Conservation (phyloP, 1,140 invertebrate species). For the Panagrolaimus sp. region DNA sequence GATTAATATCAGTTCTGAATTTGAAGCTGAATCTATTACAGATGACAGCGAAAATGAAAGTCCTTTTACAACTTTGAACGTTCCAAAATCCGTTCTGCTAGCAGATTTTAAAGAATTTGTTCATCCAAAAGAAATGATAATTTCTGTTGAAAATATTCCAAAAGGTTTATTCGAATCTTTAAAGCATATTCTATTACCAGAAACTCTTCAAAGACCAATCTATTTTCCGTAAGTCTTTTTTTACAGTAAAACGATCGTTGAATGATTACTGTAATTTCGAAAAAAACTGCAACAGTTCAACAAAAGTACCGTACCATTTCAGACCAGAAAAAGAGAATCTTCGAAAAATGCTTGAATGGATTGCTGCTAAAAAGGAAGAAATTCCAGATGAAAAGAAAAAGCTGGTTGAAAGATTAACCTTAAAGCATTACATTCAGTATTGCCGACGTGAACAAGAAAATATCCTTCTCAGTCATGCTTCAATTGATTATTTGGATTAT, state of each 20-base stretch:
- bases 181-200: neutral
- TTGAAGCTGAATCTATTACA: neutral
- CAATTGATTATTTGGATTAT: neutral
- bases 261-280: too few species aligned
- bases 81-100: neutral
- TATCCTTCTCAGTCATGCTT: neutral
- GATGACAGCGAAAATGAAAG: neutral
- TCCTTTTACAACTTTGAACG: neutral
- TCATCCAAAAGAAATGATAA: neutral
- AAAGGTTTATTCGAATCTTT: neutral
- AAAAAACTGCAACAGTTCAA: too few species aligned
- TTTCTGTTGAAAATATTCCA: neutral
- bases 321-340: neutral
- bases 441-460: neutral
- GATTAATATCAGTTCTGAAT: neutral
- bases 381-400: neutral
- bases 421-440: neutral
- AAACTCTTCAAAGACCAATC: neutral
- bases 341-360: neutral
- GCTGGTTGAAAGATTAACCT: neutral
- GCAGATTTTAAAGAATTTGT: neutral
- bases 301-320: neutral
- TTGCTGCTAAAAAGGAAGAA: neutral
- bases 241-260: neutral
- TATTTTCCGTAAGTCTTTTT: slow-evolving; percentile 3